These are phyloP conservation scores for Neolamprologus variostigma DNA, from an alignment of 2,113 vertebrate species.

Conservation along the genomic window DNA sequence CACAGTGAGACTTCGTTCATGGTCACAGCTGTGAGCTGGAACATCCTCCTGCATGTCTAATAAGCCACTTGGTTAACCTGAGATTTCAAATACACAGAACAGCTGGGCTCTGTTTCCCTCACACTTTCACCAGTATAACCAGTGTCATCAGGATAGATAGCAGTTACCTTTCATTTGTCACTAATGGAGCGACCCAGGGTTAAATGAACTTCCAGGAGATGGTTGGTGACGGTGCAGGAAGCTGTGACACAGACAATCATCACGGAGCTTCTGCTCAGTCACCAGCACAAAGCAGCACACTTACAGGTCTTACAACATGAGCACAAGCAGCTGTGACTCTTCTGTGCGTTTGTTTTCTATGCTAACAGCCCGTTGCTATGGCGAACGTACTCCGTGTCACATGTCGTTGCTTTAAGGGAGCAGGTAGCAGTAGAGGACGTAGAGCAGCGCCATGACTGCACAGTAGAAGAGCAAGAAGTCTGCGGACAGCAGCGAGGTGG, in stretches of 20 bases:
- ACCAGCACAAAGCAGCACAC: background rate
- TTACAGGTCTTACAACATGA: background rate
- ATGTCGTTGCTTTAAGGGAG: constrained; percentile 34
- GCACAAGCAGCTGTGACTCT: background rate
- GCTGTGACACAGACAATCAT: background rate
- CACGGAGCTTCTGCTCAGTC: background rate
- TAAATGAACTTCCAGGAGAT: background rate
- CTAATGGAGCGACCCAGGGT: background rate
- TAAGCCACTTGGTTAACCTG: background rate
- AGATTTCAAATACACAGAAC: background rate
- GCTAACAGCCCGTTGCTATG: background rate
- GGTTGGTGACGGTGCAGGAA: background rate
- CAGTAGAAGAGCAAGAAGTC: constrained; percentile 85
- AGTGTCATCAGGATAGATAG: background rate
- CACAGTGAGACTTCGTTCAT: background rate
- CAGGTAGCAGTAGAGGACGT: constrained; percentile 66
- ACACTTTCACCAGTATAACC: background rate
- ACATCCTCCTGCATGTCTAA: background rate
- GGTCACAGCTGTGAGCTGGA: background rate
- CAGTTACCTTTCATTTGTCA: background rate
- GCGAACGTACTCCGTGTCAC: background rate
- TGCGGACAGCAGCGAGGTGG: constrained; percentile 65
- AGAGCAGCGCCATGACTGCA: constrained; percentile 77
- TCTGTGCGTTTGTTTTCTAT: background rate
- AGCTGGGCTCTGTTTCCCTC: fast-evolving